Evolutionary conservation across 1,140 invertebrate species (phyloP).

Genomic region (Paramacrobiotus metropolitanus): DNA sequence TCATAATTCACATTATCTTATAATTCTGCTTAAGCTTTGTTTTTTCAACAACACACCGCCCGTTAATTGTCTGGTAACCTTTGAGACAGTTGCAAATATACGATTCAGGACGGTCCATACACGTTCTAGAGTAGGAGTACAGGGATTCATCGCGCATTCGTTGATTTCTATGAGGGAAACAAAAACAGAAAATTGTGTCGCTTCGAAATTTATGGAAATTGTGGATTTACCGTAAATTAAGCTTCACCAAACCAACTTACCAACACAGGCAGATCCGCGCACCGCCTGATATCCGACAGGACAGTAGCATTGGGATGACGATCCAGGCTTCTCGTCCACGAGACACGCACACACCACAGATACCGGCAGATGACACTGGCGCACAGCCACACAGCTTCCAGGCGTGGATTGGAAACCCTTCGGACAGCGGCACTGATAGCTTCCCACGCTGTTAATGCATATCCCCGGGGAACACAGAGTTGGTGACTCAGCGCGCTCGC

Average conservation of each 20-base stretch:
- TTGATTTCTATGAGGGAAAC: too few relatives aligned
- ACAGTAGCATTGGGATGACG: neutral
- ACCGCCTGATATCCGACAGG: neutral
- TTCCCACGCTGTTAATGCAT: constrained; percentile 56
- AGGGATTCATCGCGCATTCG: constrained; percentile 47
- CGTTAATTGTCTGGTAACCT: constrained; percentile 33
- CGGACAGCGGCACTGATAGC: constrained; percentile 56
- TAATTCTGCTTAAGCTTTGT: too few relatives aligned
- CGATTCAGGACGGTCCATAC: constrained; percentile 52
- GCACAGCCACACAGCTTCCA: neutral
- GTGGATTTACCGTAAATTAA: too few relatives aligned
- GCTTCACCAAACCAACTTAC: too few relatives aligned
- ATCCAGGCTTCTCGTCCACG: neutral
- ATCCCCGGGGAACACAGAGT: constrained; percentile 56
- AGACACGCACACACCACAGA: neutral
- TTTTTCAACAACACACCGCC: neutral
- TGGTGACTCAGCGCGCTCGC: constrained; percentile 59
- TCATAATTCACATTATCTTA: too few relatives aligned
- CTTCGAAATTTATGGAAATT: too few relatives aligned
- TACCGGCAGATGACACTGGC: neutral
- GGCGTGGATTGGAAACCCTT: constrained; percentile 32
- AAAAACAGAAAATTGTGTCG: too few relatives aligned
- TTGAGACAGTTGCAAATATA: constrained; percentile 63
- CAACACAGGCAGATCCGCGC: constrained; percentile 29
- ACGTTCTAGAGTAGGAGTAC: constrained; percentile 52